A percentile compares a stretch with the other conserved stretches of the same genome.
Evolutionary conservation across 2,888 invertebrate species (phyloP).

Genomic region (Dasysyrphus albostriatus): DNA sequence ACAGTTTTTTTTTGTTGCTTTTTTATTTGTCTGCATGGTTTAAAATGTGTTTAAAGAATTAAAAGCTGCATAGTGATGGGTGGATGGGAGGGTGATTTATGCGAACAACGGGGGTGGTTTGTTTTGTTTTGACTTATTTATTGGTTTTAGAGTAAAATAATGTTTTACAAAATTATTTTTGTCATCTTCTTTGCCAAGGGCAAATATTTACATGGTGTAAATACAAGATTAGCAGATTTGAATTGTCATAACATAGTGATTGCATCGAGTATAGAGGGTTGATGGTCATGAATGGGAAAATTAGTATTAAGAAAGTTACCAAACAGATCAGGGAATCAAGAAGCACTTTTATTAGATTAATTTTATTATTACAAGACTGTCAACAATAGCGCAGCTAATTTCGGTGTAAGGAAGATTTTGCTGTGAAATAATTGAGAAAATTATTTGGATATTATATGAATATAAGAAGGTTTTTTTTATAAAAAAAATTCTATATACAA

Average conservation of each 20-base stretch:
- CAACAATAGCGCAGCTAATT: too few species aligned
- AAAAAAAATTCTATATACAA: too few species aligned
- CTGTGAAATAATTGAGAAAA: too few species aligned
- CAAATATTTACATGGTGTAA: slow-evolving; percentile 58
- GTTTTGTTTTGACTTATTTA: slow-evolving; percentile 72
- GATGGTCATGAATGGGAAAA: background rate
- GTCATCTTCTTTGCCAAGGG: slow-evolving; percentile 40
- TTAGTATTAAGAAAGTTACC: too few species aligned
- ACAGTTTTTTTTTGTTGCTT: slow-evolving; percentile 45
- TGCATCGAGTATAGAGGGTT: slow-evolving; percentile 19
- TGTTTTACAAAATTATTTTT: slow-evolving; percentile 64
- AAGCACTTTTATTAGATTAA: slow-evolving; percentile 4
- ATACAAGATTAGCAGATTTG: slow-evolving; percentile 50
- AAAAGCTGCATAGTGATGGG: slow-evolving; percentile 35
- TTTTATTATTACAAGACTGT: background rate
- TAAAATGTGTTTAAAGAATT: slow-evolving; percentile 64
- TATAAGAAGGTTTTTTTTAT: too few species aligned
- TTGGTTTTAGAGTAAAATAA: slow-evolving; percentile 54
- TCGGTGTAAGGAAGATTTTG: too few species aligned
- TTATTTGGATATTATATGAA: too few species aligned
- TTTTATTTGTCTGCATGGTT: slow-evolving; percentile 39
- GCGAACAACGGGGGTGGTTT: slow-evolving; percentile 62
- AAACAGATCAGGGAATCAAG: too few species aligned
- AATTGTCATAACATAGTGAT: slow-evolving; percentile 16
- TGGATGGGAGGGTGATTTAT: slow-evolving; percentile 64